Conservation (phyloP, 2,888 invertebrate genomes). For the Plebejus melissa region DNA sequence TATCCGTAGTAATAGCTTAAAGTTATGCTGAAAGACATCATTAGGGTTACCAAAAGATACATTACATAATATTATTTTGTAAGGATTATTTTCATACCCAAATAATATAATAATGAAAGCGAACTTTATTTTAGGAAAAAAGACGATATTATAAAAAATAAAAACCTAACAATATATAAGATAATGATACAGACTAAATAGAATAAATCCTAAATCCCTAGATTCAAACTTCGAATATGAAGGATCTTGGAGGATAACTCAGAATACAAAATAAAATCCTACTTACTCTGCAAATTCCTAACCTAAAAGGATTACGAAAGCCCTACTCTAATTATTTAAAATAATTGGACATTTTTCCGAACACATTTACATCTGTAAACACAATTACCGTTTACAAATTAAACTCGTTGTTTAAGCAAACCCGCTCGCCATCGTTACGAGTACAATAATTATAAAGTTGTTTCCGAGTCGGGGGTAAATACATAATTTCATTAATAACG, state of each 20-base stretch:
- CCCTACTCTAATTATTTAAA: slow-evolving; percentile 3
- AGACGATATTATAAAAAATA: background rate
- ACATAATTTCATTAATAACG: slow-evolving; percentile 27
- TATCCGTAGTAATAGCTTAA: no score
- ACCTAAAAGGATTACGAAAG: background rate
- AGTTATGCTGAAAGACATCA: no score
- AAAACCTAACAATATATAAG: background rate
- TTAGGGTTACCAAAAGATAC: no score
- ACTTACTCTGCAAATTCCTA: background rate
- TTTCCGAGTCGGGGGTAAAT: background rate
- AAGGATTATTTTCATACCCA: background rate
- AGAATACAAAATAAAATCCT: background rate
- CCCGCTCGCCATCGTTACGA: background rate
- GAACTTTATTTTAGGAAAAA: background rate
- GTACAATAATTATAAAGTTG: slow-evolving; percentile 23
- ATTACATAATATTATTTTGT: no score
- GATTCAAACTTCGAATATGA: background rate
- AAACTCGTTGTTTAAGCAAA: background rate
- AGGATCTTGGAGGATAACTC: background rate
- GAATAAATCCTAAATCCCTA: background rate
- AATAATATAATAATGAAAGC: background rate
- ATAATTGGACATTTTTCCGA: slow-evolving; percentile 1
- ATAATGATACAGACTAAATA: background rate
- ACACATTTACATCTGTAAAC: slow-evolving; percentile 9
- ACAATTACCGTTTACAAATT: slow-evolving; percentile 9